Evolutionary conservation across 2,888 invertebrate genomes (phyloP).

Genomic region (Allacma fusca): DNA sequence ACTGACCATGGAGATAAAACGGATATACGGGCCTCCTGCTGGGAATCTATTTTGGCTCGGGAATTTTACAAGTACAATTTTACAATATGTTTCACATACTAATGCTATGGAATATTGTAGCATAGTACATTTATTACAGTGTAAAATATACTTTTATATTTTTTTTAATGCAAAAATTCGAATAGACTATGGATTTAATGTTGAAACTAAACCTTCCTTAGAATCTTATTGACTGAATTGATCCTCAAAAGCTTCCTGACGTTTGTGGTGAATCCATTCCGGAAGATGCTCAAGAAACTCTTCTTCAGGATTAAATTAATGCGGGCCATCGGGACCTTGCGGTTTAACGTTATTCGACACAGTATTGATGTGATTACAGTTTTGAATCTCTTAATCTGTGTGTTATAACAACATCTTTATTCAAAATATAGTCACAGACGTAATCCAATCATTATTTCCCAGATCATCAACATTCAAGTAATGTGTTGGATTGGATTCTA

Average conservation of each 20-base stretch:
- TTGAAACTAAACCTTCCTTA: too few species aligned
- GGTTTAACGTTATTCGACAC: constrained; percentile 20
- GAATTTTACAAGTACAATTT: constrained; percentile 20
- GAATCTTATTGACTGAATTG: constrained; percentile 10
- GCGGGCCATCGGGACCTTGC: background rate
- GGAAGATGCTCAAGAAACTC: background rate
- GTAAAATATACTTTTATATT: too few species aligned
- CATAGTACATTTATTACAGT: background rate
- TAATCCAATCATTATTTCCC: too few species aligned
- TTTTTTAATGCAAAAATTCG: too few species aligned
- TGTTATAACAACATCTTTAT: background rate
- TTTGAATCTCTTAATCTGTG: background rate
- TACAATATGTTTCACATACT: background rate
- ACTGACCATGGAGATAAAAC: background rate
- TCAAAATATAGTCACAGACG: too few species aligned
- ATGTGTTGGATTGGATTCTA: constrained; percentile 28
- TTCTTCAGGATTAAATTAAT: background rate
- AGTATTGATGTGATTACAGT: constrained; percentile 3
- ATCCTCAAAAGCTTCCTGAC: background rate
- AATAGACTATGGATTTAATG: too few species aligned
- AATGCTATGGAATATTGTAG: too few species aligned
- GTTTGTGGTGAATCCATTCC: constrained; percentile 4
- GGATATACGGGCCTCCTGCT: background rate
- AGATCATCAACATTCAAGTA: constrained; percentile 29
- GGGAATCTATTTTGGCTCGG: constrained; percentile 17